Evolutionary conservation across 92 coral and sea anemone genomes (phyloP), one percentile per base, ranked within the genome.

Genomic region (Bergia puertoricense): DNA sequence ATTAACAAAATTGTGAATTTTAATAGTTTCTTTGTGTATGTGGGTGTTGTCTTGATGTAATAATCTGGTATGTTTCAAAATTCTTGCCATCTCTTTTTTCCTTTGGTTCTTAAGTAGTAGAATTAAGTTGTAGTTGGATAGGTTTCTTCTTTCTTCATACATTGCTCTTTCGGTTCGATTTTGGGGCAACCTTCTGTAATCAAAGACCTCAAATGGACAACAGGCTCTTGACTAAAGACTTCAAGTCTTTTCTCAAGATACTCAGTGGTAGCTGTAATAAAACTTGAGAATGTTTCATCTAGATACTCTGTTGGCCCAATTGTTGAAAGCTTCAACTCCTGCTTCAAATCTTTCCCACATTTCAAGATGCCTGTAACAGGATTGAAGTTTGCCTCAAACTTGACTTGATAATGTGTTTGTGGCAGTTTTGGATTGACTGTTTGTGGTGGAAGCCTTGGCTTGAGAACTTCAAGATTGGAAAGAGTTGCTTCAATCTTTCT

Each of bases 401-500:
- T 30, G 30, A 30, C 30, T 30, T 30, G 30, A 30, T 30, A 30
- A 30, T 77, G 36, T 78, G 82, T 30, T 30, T 30, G 30, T 30
- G 30, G 30, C 30, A 30, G 30, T 30, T 30, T 30, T 30, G 30
- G 30, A 30, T 30, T 30, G 30, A 30, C 30, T 30, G 30, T 30
- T 30, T 30, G 30, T 30, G 30, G 8, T 65, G 86, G 86, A 44
- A 77, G 77, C 56, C 79, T 74, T 65, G 42, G 77, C 85, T 88
- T 80, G 39, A 88, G 83, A 71, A 76, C 85, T 69, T 88, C 79
- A 85, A 88, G 41, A 9, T 80, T 88, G 65, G 86, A 74, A 77
- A 80, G 76, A 51, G 90, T 85, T 88, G 90, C 43, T 80, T 88
- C 90, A 84, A 88, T 74, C 85, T 80, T 88, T 7, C 30, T 88